A percentile compares a stretch with the other conserved stretches of the same genome.
phyloP scores from a whole-genome alignment of 2,888 invertebrate genomes.

The Rhopalosiphum nymphaeae region DNA sequence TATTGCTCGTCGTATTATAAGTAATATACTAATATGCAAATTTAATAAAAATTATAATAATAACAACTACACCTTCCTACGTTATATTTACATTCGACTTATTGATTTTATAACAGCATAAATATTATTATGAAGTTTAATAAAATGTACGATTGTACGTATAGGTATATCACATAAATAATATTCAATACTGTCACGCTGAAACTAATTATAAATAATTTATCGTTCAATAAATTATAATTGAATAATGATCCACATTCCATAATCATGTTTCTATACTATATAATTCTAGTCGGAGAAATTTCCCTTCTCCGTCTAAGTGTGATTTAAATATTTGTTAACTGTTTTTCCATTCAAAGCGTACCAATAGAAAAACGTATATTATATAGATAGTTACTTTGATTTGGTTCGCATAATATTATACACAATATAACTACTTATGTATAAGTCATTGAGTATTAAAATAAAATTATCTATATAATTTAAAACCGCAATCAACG shows the following conservation, averaged over 20 bases:
- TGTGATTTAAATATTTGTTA: neutral
- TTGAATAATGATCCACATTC: conserved; percentile 1
- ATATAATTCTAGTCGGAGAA: neutral
- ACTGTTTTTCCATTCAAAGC: neutral
- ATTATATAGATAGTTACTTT: neutral
- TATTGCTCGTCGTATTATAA: neutral
- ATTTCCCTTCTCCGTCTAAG: neutral
- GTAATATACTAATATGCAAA: conserved; percentile 5
- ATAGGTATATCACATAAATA: conserved; percentile 14
- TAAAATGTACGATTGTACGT: conserved; percentile 21
- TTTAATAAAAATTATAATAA: neutral
- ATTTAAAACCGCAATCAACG: neutral
- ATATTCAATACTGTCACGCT: neutral
- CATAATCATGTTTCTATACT: neutral
- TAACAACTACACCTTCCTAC: conserved; percentile 11
- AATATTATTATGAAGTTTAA: neutral
- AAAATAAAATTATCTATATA: neutral
- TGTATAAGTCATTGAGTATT: neutral
- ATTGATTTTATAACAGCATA: neutral
- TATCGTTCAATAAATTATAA: neutral
- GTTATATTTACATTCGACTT: neutral
- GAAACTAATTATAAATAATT: conserved; percentile 33
- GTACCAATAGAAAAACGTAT: neutral
- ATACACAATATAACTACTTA: neutral
- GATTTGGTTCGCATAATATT: neutral